These are phyloP conservation scores for Telenomus remus DNA, from an alignment of 1,140 invertebrate species.

Conservation along the genomic window DNA sequence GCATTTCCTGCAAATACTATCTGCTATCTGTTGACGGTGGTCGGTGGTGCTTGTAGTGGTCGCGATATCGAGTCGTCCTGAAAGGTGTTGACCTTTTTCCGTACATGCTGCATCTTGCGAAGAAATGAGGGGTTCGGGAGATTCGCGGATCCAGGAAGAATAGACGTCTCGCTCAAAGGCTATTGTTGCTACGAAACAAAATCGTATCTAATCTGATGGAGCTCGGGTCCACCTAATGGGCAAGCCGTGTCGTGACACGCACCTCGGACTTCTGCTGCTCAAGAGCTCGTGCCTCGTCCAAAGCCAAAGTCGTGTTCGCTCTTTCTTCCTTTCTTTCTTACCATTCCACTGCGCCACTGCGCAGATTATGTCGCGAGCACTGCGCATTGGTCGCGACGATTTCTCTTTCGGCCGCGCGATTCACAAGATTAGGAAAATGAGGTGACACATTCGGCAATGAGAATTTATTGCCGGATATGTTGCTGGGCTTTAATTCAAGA, in stretches of 20 bases:
- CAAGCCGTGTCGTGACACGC: conserved; percentile 72
- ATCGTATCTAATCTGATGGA: conserved; percentile 72
- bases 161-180: conserved; percentile 42
- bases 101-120: conserved; percentile 40
- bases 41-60: conserved; percentile 47
- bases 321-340: conserved; percentile 59
- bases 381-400: conserved; percentile 14
- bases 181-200: conserved; percentile 55
- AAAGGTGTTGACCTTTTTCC: conserved; percentile 53
- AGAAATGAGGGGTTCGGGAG: conserved; percentile 35
- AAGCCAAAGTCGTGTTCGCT: conserved; percentile 66
- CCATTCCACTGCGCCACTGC: conserved; percentile 12
- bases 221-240: conserved; percentile 70
- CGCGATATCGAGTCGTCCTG: conserved; percentile 50
- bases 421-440: conserved; percentile 3
- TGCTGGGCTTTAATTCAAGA: too few species aligned
- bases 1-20: conserved; percentile 53
- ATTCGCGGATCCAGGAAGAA: conserved; percentile 58
- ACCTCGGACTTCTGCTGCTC: conserved; percentile 62
- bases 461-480: not conserved
- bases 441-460: not conserved
- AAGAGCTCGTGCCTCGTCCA: conserved; percentile 49
- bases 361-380: conserved; percentile 9
- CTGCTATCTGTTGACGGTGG: conserved; percentile 53
- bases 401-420: conserved; percentile 1